phyloP scores from a whole-genome alignment of 2,113 vertebrate genomes.

The Trochalopteron elliotii region DNA sequence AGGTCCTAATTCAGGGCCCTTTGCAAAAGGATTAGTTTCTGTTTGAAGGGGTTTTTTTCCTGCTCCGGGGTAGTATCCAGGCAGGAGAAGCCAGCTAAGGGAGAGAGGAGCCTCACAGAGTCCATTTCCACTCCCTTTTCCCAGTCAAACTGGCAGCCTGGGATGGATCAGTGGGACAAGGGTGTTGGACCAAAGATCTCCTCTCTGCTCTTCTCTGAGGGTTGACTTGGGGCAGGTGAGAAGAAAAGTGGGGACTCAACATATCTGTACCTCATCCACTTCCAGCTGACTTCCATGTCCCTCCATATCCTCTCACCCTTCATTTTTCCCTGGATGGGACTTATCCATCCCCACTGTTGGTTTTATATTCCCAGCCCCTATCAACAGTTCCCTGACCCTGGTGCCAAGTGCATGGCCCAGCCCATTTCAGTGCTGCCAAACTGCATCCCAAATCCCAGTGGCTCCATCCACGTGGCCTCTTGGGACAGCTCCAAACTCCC shows the following conservation, averaged over 20 bases:
- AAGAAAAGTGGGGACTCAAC: not conserved
- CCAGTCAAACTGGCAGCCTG: not conserved
- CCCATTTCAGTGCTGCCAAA: not conserved
- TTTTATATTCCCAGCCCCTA: not conserved
- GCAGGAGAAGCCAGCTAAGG: not conserved
- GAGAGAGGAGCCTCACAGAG: not conserved
- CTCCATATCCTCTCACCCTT: not conserved
- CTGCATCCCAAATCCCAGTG: not conserved
- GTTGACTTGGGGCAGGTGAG: not conserved
- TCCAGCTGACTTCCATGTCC: not conserved
- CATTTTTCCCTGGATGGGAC: not conserved
- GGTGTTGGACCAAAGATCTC: not conserved
- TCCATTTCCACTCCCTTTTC: not conserved
- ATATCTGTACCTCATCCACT: not conserved
- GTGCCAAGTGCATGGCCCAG: not conserved
- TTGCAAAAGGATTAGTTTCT: slow-evolving; percentile 54
- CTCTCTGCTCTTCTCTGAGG: not conserved
- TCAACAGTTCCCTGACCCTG: not conserved
- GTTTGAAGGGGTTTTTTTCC: slow-evolving; percentile 8
- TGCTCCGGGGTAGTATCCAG: not conserved
- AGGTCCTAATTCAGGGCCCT: slow-evolving; percentile 21
- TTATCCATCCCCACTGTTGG: not conserved
- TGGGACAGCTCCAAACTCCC: not conserved
- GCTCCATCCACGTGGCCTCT: not conserved
- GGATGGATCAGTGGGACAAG: not conserved